Base-by-base conservation (phyloP, 1,140 invertebrate genomes). In the Cotesia vestalis region DNA sequence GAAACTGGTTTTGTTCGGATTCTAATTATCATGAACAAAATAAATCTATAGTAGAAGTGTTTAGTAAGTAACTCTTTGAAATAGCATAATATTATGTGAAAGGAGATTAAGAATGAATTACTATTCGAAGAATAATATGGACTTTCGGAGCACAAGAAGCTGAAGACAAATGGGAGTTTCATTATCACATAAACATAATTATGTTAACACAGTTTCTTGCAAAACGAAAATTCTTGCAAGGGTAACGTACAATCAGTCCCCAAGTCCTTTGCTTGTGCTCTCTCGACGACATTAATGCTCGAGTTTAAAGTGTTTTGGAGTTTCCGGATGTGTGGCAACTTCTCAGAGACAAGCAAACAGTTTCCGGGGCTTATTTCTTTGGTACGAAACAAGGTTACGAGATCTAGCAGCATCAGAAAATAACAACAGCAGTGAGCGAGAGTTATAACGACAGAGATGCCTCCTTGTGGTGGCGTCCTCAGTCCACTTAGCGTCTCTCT, bases 221-320 rank as follows among this genome's bases (percentile, higher is more conserved):
- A 35, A n/a, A 36, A 36, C 35, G 34, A 36, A n/a, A 62, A 40
- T 12, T 12, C 14, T 34, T 3, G 3, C 34, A n/a, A 14, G 34
- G 11, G 12, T 40, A 35, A 36, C 27, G 34, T 40, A 0, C 4
- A 20, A 38, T 40, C 35, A 62, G 63, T 51, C 35, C 12, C 67
- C 11, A 11, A 11, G 40, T 46, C 40, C 40, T 46, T 46, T 6
- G 40, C 8, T 46, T 46, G 40, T 46, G 40, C 40, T 46, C 55
- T 61, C 27, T 20, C 59, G 12, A 53, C 46, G 60, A 12, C 17
- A 34, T 12, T 66, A 63, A 55, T 59, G 20, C 61, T 17, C 53
- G 66, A 46, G 14, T 69, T 57, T 72, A 72, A 72, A 72, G 70
- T 66, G 70, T 75, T 75, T 72, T 72, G 61, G 71, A 75, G 70